A percentile compares a stretch with the other conserved stretches of the same genome.
Conservation (phyloP, 2,797 vertebrate species). For the Galago senegalensis region DNA sequence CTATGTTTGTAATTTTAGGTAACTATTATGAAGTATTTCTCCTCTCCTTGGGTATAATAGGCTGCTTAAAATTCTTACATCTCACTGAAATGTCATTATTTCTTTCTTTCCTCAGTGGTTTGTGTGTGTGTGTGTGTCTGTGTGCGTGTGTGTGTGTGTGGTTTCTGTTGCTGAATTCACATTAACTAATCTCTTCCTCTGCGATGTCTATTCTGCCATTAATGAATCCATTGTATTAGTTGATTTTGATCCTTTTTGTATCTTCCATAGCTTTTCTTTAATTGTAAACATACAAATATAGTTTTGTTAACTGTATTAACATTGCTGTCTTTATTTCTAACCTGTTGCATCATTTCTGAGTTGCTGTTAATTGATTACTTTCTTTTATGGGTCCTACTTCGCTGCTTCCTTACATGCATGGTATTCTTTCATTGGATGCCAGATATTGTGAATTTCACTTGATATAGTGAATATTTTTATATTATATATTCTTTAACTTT, state of each 20-base stretch:
- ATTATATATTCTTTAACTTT: background rate
- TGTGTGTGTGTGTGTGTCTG: background rate
- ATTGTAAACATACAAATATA: background rate
- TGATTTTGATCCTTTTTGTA: background rate
- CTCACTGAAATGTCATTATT: background rate
- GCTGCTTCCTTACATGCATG: background rate
- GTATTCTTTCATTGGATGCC: background rate
- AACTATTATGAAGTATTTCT: constrained; percentile 16
- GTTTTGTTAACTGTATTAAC: background rate
- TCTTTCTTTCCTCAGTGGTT: background rate
- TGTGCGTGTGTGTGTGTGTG: too few relatives aligned
- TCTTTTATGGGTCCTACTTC: background rate
- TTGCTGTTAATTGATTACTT: background rate
- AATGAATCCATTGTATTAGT: background rate
- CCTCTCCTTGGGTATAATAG: background rate
- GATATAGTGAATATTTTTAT: constrained; percentile 18
- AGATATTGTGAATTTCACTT: background rate
- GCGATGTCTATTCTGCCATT: background rate
- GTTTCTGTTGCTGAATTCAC: background rate
- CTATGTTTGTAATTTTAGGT: background rate
- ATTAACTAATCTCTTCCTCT: background rate
- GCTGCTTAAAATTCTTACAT: background rate
- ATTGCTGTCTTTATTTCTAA: constrained; percentile 9
- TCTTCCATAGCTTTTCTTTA: background rate
- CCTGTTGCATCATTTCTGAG: background rate